Evolutionary conservation across 2,888 invertebrate species (phyloP), one percentile per base, ranked within the genome.

Genomic region (Orthosia gothica): DNA sequence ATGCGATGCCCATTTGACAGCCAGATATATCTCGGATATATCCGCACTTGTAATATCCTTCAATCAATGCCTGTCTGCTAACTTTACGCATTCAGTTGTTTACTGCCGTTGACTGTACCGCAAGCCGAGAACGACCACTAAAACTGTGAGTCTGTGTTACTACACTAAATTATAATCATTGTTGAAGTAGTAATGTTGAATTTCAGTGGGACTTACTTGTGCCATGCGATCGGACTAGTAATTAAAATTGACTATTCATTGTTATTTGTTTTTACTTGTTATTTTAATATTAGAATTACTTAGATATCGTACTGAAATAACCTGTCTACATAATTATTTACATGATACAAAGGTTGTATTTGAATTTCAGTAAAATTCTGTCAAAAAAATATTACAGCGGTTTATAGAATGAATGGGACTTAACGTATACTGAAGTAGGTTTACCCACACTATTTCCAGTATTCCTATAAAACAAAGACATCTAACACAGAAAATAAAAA

Each of bases 81-180:
- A 91, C 86, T 91, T 91, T 90, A 86, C 83, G 84, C 87, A 89
- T 88, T 90, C 88, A 87, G 75, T 78, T 80, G 84, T 88, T 89
- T 86, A 89, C 78, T 78, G 82, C 82, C 83, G 81, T 82, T 77
- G 70, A 32, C 63, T 76, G 80, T 70, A 61, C 62, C 54, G 45
- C 75, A 75, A 83, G 72, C 81, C 15, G 76, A 65, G 62, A 80
- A 85, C 72, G 83, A 83, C 84, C 82, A 90, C 88, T 85, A 82
- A 89, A 88, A 86, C 87, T 84, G 50, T 61, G 84, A 76, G 88
- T 85, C 87, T 84, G 54, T 61, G 84, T 74, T 74, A 69, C 65
- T 70, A 77, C 62, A 79, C 68, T 76, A 70, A 83, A 83, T 83
- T 74, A 77, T 70, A 74, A 71, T 77, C 18, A 75, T 72, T 73